Evolutionary conservation across 2,888 invertebrate genomes (phyloP), one percentile per base, ranked within the genome.

Genomic region (Eurytoma adleriae): DNA sequence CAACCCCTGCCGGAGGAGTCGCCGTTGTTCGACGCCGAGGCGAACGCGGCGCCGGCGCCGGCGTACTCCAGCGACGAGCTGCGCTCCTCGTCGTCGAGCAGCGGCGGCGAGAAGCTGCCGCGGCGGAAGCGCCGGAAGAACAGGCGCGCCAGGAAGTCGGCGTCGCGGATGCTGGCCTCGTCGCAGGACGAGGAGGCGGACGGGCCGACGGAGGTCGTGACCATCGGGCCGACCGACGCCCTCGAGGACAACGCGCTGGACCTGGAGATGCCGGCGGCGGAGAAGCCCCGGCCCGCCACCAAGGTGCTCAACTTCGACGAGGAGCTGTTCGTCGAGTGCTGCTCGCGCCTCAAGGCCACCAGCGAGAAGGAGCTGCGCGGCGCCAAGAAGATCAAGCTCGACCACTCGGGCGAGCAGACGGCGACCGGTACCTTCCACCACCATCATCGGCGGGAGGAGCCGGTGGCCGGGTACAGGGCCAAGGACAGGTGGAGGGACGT

Each of bases 291-390:
- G 1, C 81, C 83, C 2, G 89, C 89, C 40, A 89, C 89, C 0
- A 90, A 90, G 52, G 89, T 90, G 7, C 79, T 91, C 40, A 91
- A 91, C 70, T 90, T 88, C 27, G 90, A 90, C 59, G 89, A 90
- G 74, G 90, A 90, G 75, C 83, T 90, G 12, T 91, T 91, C 71
- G 90, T 90, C 4, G 90, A 91, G 75, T 90, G 90, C 66, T 90
- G 90, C 81, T 90, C 90, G 10, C 87, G 90, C 52, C 78, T 91
- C 30, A 91, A 90, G 76, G 90, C 90, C 0, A 90, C 90, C 1
- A 88, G 89, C 0, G 90, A 90, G 76, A 91, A 89, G 50, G 90
- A 91, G 61, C 78, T 91, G 1, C 83, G 90, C 59, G 90, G 90
- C 0, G 88, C 90, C 0, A 91, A 91, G 61, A 91, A 90, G 74